Conservation (phyloP, 2,113 vertebrate species). For the Tringa solitaria region DNA sequence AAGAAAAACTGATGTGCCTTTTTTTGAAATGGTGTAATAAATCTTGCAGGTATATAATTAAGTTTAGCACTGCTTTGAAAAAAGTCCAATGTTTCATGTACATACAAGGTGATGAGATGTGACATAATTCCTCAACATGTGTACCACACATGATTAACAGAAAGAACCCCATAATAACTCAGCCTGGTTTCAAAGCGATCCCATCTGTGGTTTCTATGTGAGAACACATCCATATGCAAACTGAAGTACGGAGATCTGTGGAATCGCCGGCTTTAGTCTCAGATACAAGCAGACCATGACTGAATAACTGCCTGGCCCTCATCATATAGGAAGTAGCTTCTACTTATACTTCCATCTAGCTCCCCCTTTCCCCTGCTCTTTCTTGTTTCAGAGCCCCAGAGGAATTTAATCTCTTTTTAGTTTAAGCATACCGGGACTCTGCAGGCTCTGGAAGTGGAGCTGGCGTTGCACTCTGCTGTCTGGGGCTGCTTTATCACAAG, state of each 20-base stretch:
- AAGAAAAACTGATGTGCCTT: background rate
- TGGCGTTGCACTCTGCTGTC: background rate
- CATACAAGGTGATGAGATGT: conserved; percentile 60
- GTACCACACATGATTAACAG: conserved; percentile 61
- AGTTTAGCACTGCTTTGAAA: conserved; percentile 58
- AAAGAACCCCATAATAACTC: background rate
- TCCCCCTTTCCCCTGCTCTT: background rate
- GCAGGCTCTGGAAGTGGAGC: background rate
- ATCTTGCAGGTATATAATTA: conserved; percentile 31
- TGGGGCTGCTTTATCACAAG: background rate
- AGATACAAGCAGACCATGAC: background rate
- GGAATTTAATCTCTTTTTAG: background rate
- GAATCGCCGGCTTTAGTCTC: background rate
- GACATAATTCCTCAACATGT: conserved; percentile 61
- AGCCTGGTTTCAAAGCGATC: background rate
- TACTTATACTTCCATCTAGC: background rate
- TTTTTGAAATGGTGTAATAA: conserved; percentile 23
- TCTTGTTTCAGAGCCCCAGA: background rate
- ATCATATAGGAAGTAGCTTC: background rate
- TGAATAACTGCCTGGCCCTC: background rate
- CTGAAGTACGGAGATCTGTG: background rate
- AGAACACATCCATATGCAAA: background rate
- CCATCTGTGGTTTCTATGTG: conserved; percentile 14
- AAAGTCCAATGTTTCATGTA: conserved; percentile 43
- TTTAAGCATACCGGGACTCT: background rate